Evolutionary conservation across 2,888 invertebrate species (phyloP).

Genomic region (Eupelmus urozonus): DNA sequence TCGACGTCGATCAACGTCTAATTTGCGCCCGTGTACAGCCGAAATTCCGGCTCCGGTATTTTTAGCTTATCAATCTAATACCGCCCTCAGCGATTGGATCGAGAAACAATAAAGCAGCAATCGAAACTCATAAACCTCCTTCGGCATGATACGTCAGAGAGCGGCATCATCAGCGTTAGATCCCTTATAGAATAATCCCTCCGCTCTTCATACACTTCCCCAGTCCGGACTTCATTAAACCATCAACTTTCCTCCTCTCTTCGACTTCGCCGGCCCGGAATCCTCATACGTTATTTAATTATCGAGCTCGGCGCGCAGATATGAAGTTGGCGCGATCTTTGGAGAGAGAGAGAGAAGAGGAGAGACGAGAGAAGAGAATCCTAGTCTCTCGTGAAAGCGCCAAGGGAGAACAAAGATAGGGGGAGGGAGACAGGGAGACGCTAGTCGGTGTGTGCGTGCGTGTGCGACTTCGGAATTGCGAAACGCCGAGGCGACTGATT

Average conservation of each 20-base stretch:
- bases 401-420: constrained; percentile 58
- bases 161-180: no score
- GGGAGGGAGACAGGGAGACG: background rate
- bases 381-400: constrained; percentile 58
- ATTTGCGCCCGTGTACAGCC: no score
- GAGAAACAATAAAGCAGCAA: no score
- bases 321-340: constrained; percentile 44
- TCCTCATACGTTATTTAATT: constrained; percentile 57
- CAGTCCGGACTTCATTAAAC: constrained; percentile 15
- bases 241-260: background rate
- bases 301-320: constrained; percentile 26
- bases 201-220: no score
- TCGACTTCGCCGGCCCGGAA: constrained; percentile 35
- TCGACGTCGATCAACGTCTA: no score
- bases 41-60: no score
- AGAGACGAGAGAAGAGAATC: constrained; percentile 17
- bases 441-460: constrained; percentile 55
- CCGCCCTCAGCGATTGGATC: no score
- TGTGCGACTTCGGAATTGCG: constrained; percentile 66
- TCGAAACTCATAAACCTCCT: no score
- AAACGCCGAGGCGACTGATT: constrained; percentile 64
- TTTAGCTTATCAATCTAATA: no score
- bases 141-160: no score
- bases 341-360: background rate
- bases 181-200: no score